phyloP scores from a whole-genome alignment of 1,140 invertebrate species.

The Monomorium pharaonis region DNA sequence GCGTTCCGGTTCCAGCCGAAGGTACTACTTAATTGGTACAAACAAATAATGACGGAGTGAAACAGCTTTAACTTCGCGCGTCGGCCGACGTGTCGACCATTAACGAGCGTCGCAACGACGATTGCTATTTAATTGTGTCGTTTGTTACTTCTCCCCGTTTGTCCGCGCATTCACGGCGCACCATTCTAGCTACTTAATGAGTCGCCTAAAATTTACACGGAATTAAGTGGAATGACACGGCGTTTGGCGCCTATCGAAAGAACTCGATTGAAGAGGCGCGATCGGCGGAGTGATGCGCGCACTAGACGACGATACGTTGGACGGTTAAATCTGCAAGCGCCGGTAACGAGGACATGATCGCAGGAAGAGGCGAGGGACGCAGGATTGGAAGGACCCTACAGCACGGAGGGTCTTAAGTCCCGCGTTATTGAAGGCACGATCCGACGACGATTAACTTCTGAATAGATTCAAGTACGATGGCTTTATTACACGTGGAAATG shows the following conservation, averaged over 20 bases:
- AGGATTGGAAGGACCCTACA: neutral
- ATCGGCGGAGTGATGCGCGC: slow-evolving; percentile 40
- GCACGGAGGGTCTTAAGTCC: slow-evolving; percentile 27
- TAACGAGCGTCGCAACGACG: slow-evolving; percentile 56
- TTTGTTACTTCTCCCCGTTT: slow-evolving; percentile 56
- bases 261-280: slow-evolving; percentile 56
- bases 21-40: slow-evolving; percentile 61
- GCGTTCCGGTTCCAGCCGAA: slow-evolving; percentile 56
- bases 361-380: neutral
- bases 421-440: slow-evolving; percentile 30
- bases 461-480: slow-evolving; percentile 9
- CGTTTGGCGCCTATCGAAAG: slow-evolving; percentile 50
- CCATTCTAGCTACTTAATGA: slow-evolving; percentile 61
- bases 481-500: slow-evolving; percentile 4
- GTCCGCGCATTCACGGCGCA: slow-evolving; percentile 44
- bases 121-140: slow-evolving; percentile 61
- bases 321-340: slow-evolving; percentile 50
- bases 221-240: slow-evolving; percentile 58
- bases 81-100: slow-evolving; percentile 55
- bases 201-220: slow-evolving; percentile 60
- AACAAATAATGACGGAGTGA: slow-evolving; percentile 61
- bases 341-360: slow-evolving; percentile 47
- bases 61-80: slow-evolving; percentile 58
- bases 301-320: slow-evolving; percentile 32
- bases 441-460: slow-evolving; percentile 43